Conservation (phyloP, 2,888 invertebrate genomes). For the Diaprepes abbreviatus region DNA sequence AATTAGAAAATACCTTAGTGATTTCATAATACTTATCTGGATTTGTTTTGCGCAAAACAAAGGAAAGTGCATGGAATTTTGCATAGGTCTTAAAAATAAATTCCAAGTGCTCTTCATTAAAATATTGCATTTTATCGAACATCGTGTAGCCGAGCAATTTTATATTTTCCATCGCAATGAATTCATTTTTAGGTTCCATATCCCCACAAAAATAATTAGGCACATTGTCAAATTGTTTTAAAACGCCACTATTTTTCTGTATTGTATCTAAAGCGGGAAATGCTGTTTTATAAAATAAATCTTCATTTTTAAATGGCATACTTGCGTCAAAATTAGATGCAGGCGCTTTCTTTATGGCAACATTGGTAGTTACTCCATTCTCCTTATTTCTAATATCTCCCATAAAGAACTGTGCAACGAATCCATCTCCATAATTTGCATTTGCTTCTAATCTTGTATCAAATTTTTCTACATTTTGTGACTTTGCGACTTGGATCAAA, state of each 20-base stretch:
- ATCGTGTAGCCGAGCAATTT: conserved; percentile 24
- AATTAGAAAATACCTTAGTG: not conserved
- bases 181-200: not conserved
- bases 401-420: conserved; percentile 28
- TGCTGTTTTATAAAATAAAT: conserved; percentile 25
- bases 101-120: conserved; percentile 35
- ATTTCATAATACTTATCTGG: conserved; percentile 6
- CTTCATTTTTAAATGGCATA: conserved; percentile 24
- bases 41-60: conserved; percentile 10
- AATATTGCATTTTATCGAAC: conserved; percentile 30
- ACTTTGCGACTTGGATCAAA: conserved; percentile 16
- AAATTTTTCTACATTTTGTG: conserved; percentile 9
- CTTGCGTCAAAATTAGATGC: not conserved
- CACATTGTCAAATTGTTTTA: conserved; percentile 22
- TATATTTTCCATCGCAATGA: conserved; percentile 29
- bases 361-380: conserved; percentile 8
- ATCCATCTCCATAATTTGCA: not conserved
- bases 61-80: conserved; percentile 41
- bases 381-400: conserved; percentile 25
- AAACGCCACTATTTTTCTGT: not conserved
- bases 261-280: conserved; percentile 19
- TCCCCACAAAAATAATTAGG: conserved; percentile 5
- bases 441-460: not conserved
- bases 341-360: conserved; percentile 33
- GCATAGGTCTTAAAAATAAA: conserved; percentile 37